A percentile compares a stretch with the other conserved stretches of the same genome.
Evolutionary conservation across 2,797 vertebrate species (phyloP).

Genomic region (Acanthurus leucopareius): DNA sequence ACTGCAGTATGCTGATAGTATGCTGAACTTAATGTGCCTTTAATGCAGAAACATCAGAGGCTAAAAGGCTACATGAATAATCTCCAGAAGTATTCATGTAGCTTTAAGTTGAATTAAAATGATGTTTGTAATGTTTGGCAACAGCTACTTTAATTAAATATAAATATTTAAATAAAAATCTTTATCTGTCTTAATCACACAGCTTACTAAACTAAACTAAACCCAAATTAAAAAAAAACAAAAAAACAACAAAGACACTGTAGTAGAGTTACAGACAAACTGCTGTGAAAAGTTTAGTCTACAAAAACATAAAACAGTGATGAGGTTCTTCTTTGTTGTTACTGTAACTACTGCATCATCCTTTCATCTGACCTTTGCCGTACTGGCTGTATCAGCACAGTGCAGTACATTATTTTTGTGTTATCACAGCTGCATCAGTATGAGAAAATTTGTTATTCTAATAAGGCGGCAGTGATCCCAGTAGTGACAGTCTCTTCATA

Average conservation of each 20-base stretch:
- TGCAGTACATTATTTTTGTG: neutral
- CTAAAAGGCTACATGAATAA: too few species aligned
- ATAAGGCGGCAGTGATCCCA: constrained; percentile 3
- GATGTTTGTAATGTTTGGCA: too few species aligned
- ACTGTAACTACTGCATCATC: too few species aligned
- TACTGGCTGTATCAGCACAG: neutral
- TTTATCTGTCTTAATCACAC: neutral
- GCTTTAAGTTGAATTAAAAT: neutral
- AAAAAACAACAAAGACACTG: neutral
- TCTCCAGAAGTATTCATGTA: too few species aligned
- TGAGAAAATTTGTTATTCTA: constrained; percentile 32
- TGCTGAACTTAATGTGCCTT: too few species aligned
- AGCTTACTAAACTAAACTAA: neutral
- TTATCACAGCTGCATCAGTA: neutral
- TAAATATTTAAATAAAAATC: too few species aligned
- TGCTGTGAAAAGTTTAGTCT: neutral
- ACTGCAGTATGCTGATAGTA: too few species aligned
- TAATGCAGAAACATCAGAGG: too few species aligned
- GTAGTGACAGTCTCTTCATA: constrained; percentile 38
- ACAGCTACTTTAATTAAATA: too few species aligned
- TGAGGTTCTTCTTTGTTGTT: neutral
- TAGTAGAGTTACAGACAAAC: neutral
- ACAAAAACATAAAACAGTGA: neutral
- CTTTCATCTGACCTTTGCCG: neutral
- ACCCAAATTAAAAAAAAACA: neutral